These are phyloP conservation scores for Labia minor DNA, from an alignment of 2,888 invertebrate species.

Conservation along the genomic window DNA sequence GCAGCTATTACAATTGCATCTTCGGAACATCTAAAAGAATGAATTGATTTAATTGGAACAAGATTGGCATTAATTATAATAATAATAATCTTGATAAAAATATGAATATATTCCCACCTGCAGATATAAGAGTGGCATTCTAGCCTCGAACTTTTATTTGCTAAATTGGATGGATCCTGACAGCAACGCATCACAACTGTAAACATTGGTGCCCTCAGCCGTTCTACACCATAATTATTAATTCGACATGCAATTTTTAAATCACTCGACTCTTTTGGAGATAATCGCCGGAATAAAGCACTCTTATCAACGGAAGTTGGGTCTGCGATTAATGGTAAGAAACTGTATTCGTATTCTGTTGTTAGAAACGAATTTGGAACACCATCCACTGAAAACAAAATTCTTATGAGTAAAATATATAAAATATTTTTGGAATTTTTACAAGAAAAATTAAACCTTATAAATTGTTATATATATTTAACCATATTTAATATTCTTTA, in stretches of 20 bases:
- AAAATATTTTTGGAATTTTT: too few species aligned
- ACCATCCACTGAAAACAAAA: background rate
- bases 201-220: constrained; percentile 64
- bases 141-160: constrained; percentile 57
- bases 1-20: constrained; percentile 87
- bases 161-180: constrained; percentile 37
- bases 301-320: constrained; percentile 67
- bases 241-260: constrained; percentile 26
- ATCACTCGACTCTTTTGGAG: constrained; percentile 42
- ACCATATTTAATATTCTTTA: too few species aligned
- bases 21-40: constrained; percentile 60
- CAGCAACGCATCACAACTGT: constrained; percentile 71
- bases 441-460: too few species aligned
- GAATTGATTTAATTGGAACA: too few species aligned
- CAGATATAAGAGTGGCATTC: constrained; percentile 89
- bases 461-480: too few species aligned
- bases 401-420: too few species aligned
- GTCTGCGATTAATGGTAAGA: constrained; percentile 73
- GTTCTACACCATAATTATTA: constrained; percentile 25
- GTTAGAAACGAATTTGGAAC: constrained; percentile 15
- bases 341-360: constrained; percentile 53
- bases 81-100: too few species aligned
- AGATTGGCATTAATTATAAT: too few species aligned
- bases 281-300: constrained; percentile 49
- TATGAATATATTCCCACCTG: too few species aligned